These are phyloP conservation scores for Oncorhynchus keta DNA, from an alignment of 2,113 vertebrate genomes.

Conservation along the genomic window DNA sequence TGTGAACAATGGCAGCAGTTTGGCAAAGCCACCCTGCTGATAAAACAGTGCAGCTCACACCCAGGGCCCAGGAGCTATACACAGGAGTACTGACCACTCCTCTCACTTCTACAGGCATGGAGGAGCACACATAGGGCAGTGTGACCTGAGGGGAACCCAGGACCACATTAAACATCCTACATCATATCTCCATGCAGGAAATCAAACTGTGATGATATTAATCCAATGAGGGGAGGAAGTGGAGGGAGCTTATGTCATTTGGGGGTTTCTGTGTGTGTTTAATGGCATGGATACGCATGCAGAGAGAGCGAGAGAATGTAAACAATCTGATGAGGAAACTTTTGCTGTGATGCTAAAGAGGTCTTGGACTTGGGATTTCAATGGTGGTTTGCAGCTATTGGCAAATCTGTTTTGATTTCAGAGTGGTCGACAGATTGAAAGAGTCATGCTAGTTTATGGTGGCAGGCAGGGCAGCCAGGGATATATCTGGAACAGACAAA, in stretches of 20 bases:
- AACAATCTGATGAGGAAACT: conserved; percentile 37
- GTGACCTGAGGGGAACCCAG: no score
- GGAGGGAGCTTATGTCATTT: conserved; percentile 21
- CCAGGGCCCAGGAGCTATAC: neutral
- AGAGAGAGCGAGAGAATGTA: conserved; percentile 13
- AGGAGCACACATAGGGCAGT: no score
- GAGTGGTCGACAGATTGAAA: neutral
- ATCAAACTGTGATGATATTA: conserved; percentile 44
- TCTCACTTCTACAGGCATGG: neutral
- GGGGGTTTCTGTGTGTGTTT: conserved; percentile 21
- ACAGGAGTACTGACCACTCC: neutral
- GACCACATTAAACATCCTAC: no score
- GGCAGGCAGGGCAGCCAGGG: neutral
- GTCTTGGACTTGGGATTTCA: no score
- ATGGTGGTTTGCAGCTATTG: no score
- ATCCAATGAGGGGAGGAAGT: conserved; percentile 3
- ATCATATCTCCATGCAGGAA: conserved; percentile 28
- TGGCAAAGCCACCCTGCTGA: neutral
- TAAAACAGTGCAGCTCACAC: neutral
- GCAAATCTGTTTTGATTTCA: conserved; percentile 2
- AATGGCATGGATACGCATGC: conserved; percentile 33
- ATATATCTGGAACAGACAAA: conserved; percentile 15
- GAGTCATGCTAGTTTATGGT: neutral
- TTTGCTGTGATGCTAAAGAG: conserved; percentile 14
- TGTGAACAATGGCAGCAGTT: conserved; percentile 12